These are phyloP conservation scores for Trilocha varians DNA, from an alignment of 2,888 invertebrate genomes.

Conservation along the genomic window DNA sequence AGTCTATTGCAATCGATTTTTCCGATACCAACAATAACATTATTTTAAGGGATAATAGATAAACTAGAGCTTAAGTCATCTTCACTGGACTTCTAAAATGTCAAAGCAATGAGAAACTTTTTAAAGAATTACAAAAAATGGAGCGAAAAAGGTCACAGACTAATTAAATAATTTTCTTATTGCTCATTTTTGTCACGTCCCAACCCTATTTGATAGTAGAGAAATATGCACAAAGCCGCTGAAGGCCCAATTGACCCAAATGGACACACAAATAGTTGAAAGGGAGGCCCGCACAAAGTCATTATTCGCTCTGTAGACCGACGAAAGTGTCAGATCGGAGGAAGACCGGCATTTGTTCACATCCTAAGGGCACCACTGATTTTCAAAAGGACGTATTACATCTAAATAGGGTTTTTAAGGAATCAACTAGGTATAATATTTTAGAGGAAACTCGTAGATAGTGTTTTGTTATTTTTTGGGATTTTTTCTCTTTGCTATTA, in stretches of 20 bases:
- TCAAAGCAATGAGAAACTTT: too few species aligned
- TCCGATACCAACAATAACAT: too few species aligned
- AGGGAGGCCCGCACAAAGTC: slow-evolving; percentile 53
- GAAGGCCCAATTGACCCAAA: slow-evolving; percentile 67
- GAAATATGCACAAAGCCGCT: slow-evolving; percentile 59
- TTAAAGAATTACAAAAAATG: too few species aligned
- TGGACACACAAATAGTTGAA: slow-evolving; percentile 67
- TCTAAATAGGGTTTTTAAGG: slow-evolving; percentile 45
- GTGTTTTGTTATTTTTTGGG: too few species aligned
- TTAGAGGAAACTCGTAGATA: slow-evolving; percentile 11
- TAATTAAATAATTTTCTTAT: too few species aligned
- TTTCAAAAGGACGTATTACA: slow-evolving; percentile 54
- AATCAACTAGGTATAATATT: slow-evolving; percentile 53
- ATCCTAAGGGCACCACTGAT: slow-evolving; percentile 64
- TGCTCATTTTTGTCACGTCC: too few species aligned
- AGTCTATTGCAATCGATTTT: too few species aligned
- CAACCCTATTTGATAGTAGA: slow-evolving; percentile 12
- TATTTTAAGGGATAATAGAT: too few species aligned
- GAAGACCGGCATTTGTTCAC: slow-evolving; percentile 64
- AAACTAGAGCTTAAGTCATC: too few species aligned
- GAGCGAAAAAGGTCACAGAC: too few species aligned
- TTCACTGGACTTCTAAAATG: too few species aligned
- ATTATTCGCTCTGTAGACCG: slow-evolving; percentile 62
- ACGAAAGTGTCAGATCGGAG: slow-evolving; percentile 59
- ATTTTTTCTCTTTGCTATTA: too few species aligned